Evolutionary conservation across 2,113 vertebrate genomes (phyloP), one percentile per base, ranked within the genome.

Genomic region (Manacus vitellinus): DNA sequence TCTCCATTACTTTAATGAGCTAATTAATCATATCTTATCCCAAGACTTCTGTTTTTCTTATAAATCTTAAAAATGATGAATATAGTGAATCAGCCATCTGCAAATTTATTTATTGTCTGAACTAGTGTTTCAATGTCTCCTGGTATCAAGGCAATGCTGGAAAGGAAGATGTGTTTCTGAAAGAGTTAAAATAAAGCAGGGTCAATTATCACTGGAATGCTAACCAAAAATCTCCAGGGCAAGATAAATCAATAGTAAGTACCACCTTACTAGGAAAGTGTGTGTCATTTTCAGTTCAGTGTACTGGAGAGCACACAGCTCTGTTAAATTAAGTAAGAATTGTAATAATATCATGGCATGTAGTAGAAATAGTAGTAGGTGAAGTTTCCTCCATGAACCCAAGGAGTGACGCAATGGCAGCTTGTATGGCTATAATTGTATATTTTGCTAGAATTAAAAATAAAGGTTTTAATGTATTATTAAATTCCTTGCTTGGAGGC

Each of bases 371-470:
- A 96, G 96, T 66, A 97, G 94, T 95, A 96, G 88, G 94, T 95
- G 86, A 95, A 90, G 79, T 96, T 91, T 97, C 94, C 76, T 94
- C 83, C 79, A 11, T 7, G 75, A 95, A 97, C 82, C 74, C 70
- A 80, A 96, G 77, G 73, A 78, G 71, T 96, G 96, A 97, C 80
- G 94, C 72, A 88, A 97, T 76, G 82, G 93, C 97, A 97, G 96
- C 97, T 97, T 96, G 90, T 93, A 94, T 96, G 97, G 96, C 97
- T 98, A 97, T 98, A 98, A 98, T 98, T 99, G 98, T 97, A 98
- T 98, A 99, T 99, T 99, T 98, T 98, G 95, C 89, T 97, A 95
- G 97, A 98, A 98, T 98, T 97, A 98, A 98, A 99, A 99, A 99
- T 98, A 99, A 97, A 97, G 96, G 93, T 97, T 98, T 98, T 98